Evolutionary conservation across 2,888 invertebrate species (phyloP).

Genomic region (Arrhopalites spinosus): DNA sequence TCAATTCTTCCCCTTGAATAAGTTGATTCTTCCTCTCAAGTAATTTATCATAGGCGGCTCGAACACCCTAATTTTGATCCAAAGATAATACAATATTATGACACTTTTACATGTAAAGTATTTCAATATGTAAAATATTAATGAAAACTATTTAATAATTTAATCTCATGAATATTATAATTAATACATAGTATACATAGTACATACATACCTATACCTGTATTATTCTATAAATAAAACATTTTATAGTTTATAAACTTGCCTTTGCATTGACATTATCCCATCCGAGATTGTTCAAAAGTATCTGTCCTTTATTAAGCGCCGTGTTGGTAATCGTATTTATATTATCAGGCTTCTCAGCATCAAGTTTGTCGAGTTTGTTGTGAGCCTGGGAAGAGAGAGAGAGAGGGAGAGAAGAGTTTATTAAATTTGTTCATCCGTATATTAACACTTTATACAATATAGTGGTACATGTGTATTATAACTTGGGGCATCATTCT

Average conservation of each 20-base stretch:
- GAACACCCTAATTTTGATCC: constrained; percentile 43
- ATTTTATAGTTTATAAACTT: constrained; percentile 29
- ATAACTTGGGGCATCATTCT: no score
- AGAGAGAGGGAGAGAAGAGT: neutral
- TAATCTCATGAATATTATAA: no score
- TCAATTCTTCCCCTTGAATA: constrained; percentile 66
- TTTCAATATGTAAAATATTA: no score
- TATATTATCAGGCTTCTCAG: constrained; percentile 36
- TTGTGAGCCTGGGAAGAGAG: constrained; percentile 31
- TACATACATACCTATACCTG: no score
- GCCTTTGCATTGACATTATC: constrained; percentile 70
- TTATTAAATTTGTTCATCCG: neutral
- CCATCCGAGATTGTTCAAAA: constrained; percentile 69
- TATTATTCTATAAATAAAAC: no score
- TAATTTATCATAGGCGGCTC: constrained; percentile 45
- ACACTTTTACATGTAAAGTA: no score
- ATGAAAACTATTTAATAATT: no score
- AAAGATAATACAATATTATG: no score
- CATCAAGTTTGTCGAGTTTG: constrained; percentile 32
- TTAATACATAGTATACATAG: no score
- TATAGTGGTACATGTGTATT: no score
- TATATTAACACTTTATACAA: neutral
- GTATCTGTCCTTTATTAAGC: constrained; percentile 72
- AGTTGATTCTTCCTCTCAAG: constrained; percentile 39
- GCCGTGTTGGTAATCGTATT: constrained; percentile 59